Percentiles rank a stretch among this genome's conserved stretches.
phyloP scores from a whole-genome alignment of 2,113 vertebrate species.

The Nanorana parkeri region DNA sequence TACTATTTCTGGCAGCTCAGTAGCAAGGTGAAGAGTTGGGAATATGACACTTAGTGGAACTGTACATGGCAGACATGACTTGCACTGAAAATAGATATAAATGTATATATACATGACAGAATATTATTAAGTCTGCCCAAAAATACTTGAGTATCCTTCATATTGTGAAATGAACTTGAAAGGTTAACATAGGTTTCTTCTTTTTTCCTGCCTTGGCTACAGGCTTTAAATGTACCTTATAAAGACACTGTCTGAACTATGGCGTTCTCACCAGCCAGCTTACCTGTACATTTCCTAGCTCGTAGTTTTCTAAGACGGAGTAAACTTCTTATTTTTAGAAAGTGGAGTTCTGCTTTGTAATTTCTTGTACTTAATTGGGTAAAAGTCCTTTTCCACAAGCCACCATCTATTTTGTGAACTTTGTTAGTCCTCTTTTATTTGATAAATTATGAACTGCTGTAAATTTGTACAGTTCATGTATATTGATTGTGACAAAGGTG shows the following conservation, averaged over 20 bases:
- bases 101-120: conserved; percentile 73
- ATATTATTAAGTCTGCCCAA: conserved; percentile 66
- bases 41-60: conserved; percentile 77
- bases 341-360: conserved; percentile 89
- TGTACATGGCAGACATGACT: conserved; percentile 77
- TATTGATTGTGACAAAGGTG: conserved; percentile 99
- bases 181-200: conserved; percentile 71
- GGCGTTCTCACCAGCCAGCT: conserved; percentile 83
- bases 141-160: conserved; percentile 75
- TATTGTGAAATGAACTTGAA: conserved; percentile 73
- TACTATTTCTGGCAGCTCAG: conserved; percentile 78
- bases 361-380: conserved; percentile 87
- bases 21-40: conserved; percentile 71
- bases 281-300: conserved; percentile 85
- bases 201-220: conserved; percentile 71
- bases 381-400: conserved; percentile 85
- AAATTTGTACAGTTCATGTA: conserved; percentile 99
- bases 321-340: conserved; percentile 89
- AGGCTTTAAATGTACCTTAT: conserved; percentile 77
- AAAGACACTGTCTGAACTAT: conserved; percentile 86
- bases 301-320: conserved; percentile 86
- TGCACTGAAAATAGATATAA: conserved; percentile 82
- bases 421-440: conserved; percentile 96
- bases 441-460: conserved; percentile 99
- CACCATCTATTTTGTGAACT: conserved; percentile 95